Percentiles rank a stretch among this genome's conserved stretches.
phyloP scores from a whole-genome alignment of 2,888 invertebrate species.

The Amphipyra berbera region DNA sequence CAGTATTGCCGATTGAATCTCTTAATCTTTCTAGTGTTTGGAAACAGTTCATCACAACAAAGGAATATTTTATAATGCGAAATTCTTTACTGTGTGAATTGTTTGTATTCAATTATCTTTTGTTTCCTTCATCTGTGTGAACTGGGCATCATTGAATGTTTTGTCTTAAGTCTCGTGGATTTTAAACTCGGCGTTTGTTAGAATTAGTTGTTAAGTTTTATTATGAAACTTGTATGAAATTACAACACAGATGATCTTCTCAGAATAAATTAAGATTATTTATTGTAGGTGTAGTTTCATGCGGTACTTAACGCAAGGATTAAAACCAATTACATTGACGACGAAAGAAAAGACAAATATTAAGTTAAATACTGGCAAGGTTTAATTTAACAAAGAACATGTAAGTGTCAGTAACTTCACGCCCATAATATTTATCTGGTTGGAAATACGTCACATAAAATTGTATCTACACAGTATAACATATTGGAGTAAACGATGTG shows the following conservation, averaged over 20 bases:
- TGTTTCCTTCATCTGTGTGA: slow-evolving; percentile 46
- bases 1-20: slow-evolving; percentile 14
- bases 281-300: background rate
- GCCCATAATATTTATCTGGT: background rate
- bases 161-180: slow-evolving; percentile 25
- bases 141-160: slow-evolving; percentile 40
- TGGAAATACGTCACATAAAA: background rate
- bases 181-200: slow-evolving; percentile 27
- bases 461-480: background rate
- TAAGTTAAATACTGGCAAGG: slow-evolving; percentile 6
- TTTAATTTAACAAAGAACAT: background rate
- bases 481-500: background rate
- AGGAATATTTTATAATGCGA: slow-evolving; percentile 50
- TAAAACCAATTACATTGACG: background rate
- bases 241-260: slow-evolving; percentile 9
- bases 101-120: slow-evolving; percentile 49
- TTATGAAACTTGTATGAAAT: slow-evolving; percentile 28
- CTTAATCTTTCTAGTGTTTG: slow-evolving; percentile 35
- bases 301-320: background rate
- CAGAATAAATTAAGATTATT: slow-evolving; percentile 1
- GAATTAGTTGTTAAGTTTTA: slow-evolving; percentile 25
- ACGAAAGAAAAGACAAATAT: background rate
- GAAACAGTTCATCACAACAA: slow-evolving; percentile 49
- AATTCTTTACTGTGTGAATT: slow-evolving; percentile 49
- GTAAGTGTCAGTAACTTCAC: background rate